Conservation (phyloP, 1,140 invertebrate species). For the Sinella curviseta region DNA sequence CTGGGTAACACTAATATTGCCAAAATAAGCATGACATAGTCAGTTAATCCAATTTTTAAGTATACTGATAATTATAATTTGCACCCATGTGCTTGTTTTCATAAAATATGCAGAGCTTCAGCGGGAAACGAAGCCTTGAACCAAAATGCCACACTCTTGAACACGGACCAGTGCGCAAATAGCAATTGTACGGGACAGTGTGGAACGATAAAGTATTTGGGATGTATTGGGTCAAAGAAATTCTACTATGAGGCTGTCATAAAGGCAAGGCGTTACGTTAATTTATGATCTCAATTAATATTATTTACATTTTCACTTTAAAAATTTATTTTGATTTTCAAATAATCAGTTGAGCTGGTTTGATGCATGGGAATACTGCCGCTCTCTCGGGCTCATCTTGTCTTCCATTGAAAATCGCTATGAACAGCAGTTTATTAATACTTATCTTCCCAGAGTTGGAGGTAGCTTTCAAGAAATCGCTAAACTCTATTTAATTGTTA, state of each 20-base stretch:
- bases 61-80: too few species aligned
- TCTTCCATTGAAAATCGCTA: conserved; percentile 32
- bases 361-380: conserved; percentile 41
- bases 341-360: conserved; percentile 31
- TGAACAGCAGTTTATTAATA: conserved; percentile 35
- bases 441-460: conserved; percentile 26
- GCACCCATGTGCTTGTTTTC: too few species aligned
- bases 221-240: conserved; percentile 34
- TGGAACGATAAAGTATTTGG: conserved; percentile 30
- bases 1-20: too few species aligned
- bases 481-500: neutral
- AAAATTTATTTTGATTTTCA: neutral
- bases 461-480: neutral
- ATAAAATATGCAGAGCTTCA: too few species aligned
- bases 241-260: conserved; percentile 30
- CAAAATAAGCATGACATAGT: too few species aligned
- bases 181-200: too few species aligned
- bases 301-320: too few species aligned
- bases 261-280: conserved; percentile 6
- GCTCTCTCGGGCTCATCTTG: conserved; percentile 23
- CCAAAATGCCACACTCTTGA: too few species aligned
- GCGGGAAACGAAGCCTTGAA: too few species aligned
- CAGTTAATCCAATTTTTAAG: too few species aligned
- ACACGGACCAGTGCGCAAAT: too few species aligned
- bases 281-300: too few species aligned